Evolutionary conservation across 2,797 vertebrate species (phyloP).

Genomic region (Malurus splendens): DNA sequence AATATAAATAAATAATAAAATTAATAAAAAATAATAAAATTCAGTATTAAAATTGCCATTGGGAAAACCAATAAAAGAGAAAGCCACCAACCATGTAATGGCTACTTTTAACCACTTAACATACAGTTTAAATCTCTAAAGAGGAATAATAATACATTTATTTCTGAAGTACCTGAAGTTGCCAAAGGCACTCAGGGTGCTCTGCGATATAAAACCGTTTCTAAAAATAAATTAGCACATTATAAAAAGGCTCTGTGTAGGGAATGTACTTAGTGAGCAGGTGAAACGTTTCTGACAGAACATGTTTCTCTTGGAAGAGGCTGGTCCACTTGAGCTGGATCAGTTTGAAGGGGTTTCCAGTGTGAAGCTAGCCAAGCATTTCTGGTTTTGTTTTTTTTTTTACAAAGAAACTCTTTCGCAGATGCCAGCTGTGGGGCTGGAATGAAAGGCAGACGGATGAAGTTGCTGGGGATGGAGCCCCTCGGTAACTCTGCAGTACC

Average conservation of each 20-base stretch:
- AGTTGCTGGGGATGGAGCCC: not conserved
- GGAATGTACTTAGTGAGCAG: slow-evolving; percentile 29
- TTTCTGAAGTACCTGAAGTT: slow-evolving; percentile 63
- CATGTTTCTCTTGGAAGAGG: slow-evolving; percentile 21
- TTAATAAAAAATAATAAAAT: slow-evolving; percentile 58
- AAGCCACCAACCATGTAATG: slow-evolving; percentile 59
- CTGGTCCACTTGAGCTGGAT: not conserved
- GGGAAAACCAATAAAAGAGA: slow-evolving; percentile 57
- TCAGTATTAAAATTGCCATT: slow-evolving; percentile 44
- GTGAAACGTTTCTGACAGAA: slow-evolving; percentile 23
- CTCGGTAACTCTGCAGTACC: accelerated
- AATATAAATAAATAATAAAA: slow-evolving; percentile 62
- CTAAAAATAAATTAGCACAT: slow-evolving; percentile 61
- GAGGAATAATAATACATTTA: slow-evolving; percentile 64
- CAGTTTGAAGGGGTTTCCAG: not conserved
- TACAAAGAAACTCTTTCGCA: not conserved
- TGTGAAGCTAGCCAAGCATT: not conserved
- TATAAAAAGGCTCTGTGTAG: slow-evolving; percentile 34
- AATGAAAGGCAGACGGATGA: not conserved
- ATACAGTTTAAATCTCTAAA: slow-evolving; percentile 63
- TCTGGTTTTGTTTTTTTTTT: not conserved
- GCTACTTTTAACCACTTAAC: slow-evolving; percentile 65
- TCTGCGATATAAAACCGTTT: slow-evolving; percentile 46
- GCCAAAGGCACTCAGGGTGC: slow-evolving; percentile 62
- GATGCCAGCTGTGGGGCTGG: not conserved